These are phyloP conservation scores for Panzeria rudis DNA, from an alignment of 2,888 invertebrate genomes.

Conservation along the genomic window DNA sequence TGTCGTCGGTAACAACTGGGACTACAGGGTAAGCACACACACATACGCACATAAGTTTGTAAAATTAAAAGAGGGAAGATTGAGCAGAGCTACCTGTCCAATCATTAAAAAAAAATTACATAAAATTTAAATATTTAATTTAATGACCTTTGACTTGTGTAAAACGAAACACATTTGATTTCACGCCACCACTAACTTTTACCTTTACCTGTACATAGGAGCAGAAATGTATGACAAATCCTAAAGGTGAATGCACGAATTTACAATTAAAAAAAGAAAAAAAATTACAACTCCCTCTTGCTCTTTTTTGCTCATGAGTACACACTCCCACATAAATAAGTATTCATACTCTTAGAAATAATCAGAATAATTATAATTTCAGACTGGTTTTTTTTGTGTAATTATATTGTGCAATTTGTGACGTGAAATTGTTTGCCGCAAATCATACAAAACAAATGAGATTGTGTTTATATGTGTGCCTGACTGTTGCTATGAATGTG, in stretches of 20 bases:
- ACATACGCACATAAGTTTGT: background rate
- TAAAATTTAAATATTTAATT: slow-evolving; percentile 15
- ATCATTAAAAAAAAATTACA: slow-evolving; percentile 6
- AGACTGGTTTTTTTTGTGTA: slow-evolving; percentile 35
- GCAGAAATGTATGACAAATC: background rate
- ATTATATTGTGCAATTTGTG: slow-evolving; percentile 63
- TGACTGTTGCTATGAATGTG: background rate
- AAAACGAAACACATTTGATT: slow-evolving; percentile 2
- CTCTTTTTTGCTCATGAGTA: slow-evolving; percentile 7
- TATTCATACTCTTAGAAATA: slow-evolving; percentile 7
- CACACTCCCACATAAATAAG: background rate
- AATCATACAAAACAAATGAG: slow-evolving; percentile 29
- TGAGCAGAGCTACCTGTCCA: background rate
- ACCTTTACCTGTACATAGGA: background rate
- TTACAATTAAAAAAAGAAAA: slow-evolving; percentile 33
- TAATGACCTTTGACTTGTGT: slow-evolving; percentile 21
- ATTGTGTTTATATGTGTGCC: slow-evolving; percentile 11
- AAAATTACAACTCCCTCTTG: slow-evolving; percentile 26
- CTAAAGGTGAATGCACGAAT: slow-evolving; percentile 52
- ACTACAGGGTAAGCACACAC: slow-evolving; percentile 1
- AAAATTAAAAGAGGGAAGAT: background rate
- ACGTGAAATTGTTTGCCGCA: slow-evolving; percentile 56
- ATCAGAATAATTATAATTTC: slow-evolving; percentile 49
- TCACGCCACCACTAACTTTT: background rate
- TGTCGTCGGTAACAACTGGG: too few relatives aligned